Base-by-base conservation (phyloP, 2,888 invertebrate species). In the Heliconius charithonia region DNA sequence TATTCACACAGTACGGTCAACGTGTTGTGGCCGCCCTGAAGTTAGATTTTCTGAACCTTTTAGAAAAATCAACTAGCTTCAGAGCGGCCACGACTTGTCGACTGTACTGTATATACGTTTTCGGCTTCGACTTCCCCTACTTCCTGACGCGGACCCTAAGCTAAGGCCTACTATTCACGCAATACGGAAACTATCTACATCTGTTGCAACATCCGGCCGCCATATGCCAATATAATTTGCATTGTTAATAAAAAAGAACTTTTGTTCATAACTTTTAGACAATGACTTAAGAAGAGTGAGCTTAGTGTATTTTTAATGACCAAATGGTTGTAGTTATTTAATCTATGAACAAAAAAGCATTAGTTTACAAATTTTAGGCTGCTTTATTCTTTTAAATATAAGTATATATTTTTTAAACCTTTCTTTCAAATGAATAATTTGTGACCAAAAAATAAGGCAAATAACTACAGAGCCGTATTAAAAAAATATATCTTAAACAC, bases 191-290 rank as follows among this genome's bases (percentile, higher is more conserved):
- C 72, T 29, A 73, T 76, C 25, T 76, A 74, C 79, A 79, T 79
- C 79, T 79, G 79, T 69, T 41, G 51, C 73, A 25, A 74, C 67
- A 69, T 77, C 79, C 79, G 77, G 74, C 62, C 29, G 56, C 67
- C 80, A 81, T 81, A 79, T 81, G 80, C 79, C 75, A 10, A 71
- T 77, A 67, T 79, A 79, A 63, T 77, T 74, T 74, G 71, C 80
- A 80, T 79, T 81, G 80, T 78, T 29, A 22, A 56, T 27, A 41
- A 29, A 63, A 74, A 67, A 67, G 16, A 9, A 32, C 56, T 56
- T 59, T 72, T 72, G 72, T 72, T 56, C 51, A 22, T 59, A 22
- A 13, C 3, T 12, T 41, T 71, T 71, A 22, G 72, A 19, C 56
- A 56, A 27, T 32, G 29, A 71, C 56, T 25, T 62, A 7, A 62